Base-by-base conservation (phyloP, 2,113 vertebrate species). In the Tragulus kanchil region DNA sequence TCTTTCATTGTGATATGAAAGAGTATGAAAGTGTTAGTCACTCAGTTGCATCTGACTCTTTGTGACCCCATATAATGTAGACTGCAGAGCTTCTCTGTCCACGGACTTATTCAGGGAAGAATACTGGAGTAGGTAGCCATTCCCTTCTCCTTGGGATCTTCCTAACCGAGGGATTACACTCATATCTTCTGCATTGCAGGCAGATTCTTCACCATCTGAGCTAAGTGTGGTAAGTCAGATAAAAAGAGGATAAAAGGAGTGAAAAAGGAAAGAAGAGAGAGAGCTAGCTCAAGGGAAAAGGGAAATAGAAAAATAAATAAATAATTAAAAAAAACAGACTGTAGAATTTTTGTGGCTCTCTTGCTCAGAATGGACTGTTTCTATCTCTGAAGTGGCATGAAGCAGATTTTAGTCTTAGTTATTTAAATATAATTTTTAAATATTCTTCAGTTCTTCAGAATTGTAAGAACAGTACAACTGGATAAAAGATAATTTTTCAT, bases 401-500 rank as follows among this genome's bases (percentile, higher is more conserved):
- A 56, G 16, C 1, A 45, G 42, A 86, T 56, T 86, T 5, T 31
- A 84, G 52, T 15, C 26, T 54, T 16, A 61, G 8, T 0, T 31
- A 58, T 62, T 95, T 94, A 87, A 93, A 89, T 58, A 79, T 11
- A 65, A 16, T 64, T 93, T 86, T 87, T 25, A 81, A 94, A 87
- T 36, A 14, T n/a, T 79, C 1, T n/a, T 79, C 1, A 3, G 36
- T 81, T 84, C 62, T 94, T 95, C 36, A 31, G 58, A 96, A 71
- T 59, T 83, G 8, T 94, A 69, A 93, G 93, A 87, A 92, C 54
- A 87, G 92, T 92, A 69, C 36, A 87, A 45, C 54, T 54, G 89
- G 78, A 89, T 54, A 87, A 92, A 93, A 92, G 90, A 97, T 94
- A 97, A 95, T 95, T 96, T 97, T 95, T 97, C 95, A 94, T 96